phyloP scores from a whole-genome alignment of 1,140 invertebrate species.

The Elysia chlorotica region DNA sequence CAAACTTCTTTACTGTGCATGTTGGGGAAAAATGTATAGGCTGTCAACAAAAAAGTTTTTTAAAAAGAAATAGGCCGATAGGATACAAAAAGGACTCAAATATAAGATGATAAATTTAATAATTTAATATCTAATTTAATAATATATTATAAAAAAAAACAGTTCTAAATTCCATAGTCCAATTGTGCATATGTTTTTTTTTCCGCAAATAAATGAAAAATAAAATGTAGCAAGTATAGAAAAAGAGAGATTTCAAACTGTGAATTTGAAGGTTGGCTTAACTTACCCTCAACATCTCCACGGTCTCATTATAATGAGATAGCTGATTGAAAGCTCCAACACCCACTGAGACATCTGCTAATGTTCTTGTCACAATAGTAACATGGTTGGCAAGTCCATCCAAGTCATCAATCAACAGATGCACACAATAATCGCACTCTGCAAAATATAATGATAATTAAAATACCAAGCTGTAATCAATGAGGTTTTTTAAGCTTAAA shows the following conservation, averaged over 20 bases:
- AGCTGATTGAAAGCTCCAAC: conserved; percentile 80
- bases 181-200: background rate
- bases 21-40: too few species aligned
- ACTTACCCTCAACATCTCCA: conserved; percentile 66
- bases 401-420: conserved; percentile 84
- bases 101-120: too few species aligned
- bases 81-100: too few species aligned
- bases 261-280: background rate
- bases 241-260: too few species aligned
- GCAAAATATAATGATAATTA: too few species aligned
- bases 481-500: too few species aligned
- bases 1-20: too few species aligned
- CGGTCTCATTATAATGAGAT: conserved; percentile 74
- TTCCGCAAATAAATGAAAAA: background rate
- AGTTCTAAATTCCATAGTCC: background rate
- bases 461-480: too few species aligned
- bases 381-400: conserved; percentile 71
- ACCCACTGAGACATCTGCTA: conserved; percentile 74
- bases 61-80: too few species aligned
- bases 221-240: too few species aligned
- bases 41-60: too few species aligned
- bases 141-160: background rate
- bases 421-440: conserved; percentile 87
- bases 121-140: too few species aligned
- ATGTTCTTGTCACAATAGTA: conserved; percentile 73